phyloP scores from a whole-genome alignment of 1,140 invertebrate species.

The Probaryconus sp. region DNA sequence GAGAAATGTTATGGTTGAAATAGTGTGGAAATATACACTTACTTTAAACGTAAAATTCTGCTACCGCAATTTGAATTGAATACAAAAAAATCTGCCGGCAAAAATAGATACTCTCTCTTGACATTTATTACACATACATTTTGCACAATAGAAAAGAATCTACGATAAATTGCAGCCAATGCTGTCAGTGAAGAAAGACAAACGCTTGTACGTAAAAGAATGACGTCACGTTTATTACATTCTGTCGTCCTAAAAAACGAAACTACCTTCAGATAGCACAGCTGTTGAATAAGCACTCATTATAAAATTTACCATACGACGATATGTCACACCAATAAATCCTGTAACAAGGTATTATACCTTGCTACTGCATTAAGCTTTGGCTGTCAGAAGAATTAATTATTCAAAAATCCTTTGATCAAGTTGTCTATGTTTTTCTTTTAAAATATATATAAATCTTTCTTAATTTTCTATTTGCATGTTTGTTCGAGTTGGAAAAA shows the following conservation, averaged over 20 bases:
- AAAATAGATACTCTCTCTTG: slow-evolving; percentile 40
- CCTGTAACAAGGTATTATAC: no score
- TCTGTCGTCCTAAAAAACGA: slow-evolving; percentile 32
- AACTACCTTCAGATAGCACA: slow-evolving; percentile 13
- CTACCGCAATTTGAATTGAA: slow-evolving; percentile 19
- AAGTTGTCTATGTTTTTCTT: no score
- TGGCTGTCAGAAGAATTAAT: no score
- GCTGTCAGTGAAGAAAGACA: slow-evolving; percentile 49
- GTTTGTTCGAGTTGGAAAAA: no score
- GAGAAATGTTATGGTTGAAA: no score
- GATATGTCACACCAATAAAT: no score
- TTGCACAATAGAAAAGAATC: slow-evolving; percentile 39
- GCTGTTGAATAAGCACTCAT: slow-evolving; percentile 11
- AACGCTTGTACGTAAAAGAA: slow-evolving; percentile 40
- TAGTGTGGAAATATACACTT: no score
- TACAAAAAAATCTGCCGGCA: slow-evolving; percentile 27
- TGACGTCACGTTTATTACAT: slow-evolving; percentile 47
- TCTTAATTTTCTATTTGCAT: no score
- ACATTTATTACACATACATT: slow-evolving; percentile 55
- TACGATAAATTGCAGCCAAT: slow-evolving; percentile 48
- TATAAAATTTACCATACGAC: not conserved
- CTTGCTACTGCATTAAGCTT: no score
- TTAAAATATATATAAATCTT: no score
- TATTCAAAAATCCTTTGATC: no score
- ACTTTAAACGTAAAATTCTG: slow-evolving; percentile 19